Percentiles rank a stretch among this genome's conserved stretches.
phyloP scores from a whole-genome alignment of 2,113 vertebrate species.

The Ursus arctos region DNA sequence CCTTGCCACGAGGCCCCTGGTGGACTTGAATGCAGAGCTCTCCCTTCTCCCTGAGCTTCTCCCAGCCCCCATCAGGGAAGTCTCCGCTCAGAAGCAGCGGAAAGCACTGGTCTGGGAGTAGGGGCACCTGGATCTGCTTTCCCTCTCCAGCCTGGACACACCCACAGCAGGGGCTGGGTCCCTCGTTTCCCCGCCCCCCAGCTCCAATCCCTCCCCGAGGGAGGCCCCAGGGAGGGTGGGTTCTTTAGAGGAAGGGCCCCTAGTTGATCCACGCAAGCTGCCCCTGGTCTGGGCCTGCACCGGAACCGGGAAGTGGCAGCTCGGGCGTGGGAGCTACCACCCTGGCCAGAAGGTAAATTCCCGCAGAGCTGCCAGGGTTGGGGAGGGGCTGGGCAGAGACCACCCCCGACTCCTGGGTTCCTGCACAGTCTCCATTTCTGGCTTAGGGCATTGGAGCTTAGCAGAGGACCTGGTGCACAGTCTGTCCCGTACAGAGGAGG shows the following conservation, averaged over 20 bases:
- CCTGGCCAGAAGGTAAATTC: background rate
- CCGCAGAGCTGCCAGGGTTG: fast-evolving
- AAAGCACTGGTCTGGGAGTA: background rate
- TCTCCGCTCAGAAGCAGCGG: background rate
- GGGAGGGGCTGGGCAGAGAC: background rate
- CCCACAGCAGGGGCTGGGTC: background rate
- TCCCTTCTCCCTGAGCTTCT: background rate
- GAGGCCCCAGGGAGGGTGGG: background rate
- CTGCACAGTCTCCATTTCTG: background rate
- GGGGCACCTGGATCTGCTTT: no score
- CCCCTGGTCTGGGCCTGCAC: fast-evolving
- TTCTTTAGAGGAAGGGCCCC: background rate
- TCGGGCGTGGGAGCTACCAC: background rate
- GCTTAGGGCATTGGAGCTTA: background rate
- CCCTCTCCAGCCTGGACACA: background rate
- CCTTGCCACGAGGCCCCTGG: background rate
- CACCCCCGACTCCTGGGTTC: fast-evolving
- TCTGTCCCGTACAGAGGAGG: background rate
- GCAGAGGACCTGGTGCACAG: no score
- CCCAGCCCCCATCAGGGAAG: fast-evolving
- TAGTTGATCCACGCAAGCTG: background rate
- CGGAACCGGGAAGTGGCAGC: background rate
- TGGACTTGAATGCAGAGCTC: background rate
- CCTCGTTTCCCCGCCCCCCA: background rate
- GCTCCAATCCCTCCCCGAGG: background rate